These are phyloP conservation scores for Yasuhikotakia modesta DNA, from an alignment of 2,797 vertebrate species.

Conservation along the genomic window DNA sequence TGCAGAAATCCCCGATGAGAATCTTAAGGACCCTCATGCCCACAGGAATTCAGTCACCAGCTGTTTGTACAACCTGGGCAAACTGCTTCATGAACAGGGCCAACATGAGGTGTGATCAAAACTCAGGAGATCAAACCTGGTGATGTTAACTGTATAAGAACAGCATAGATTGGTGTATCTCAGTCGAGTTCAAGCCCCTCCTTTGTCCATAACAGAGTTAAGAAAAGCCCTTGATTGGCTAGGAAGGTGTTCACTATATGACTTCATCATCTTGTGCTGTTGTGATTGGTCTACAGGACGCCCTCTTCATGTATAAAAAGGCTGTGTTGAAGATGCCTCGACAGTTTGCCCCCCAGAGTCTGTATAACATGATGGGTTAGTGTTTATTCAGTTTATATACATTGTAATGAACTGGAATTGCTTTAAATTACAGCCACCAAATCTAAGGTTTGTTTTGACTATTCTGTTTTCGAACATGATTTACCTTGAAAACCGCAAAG, in stretches of 20 bases:
- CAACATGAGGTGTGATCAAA: constrained; percentile 84
- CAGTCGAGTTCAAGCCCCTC: too few species aligned
- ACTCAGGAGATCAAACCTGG: background rate
- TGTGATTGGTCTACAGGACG: constrained; percentile 82
- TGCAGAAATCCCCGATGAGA: constrained; percentile 96
- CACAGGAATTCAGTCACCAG: constrained; percentile 98
- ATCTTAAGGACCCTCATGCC: constrained; percentile 96
- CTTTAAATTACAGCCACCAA: too few species aligned
- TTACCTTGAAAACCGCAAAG: background rate
- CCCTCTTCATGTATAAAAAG: constrained; percentile 91
- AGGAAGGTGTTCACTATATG: constrained; percentile 29
- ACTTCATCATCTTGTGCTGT: background rate
- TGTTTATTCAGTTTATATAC: constrained; percentile 29
- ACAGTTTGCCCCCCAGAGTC: constrained; percentile 97
- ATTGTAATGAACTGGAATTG: too few species aligned
- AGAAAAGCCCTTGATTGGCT: too few species aligned
- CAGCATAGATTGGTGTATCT: too few species aligned
- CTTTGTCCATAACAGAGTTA: too few species aligned
- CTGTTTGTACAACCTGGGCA: constrained; percentile 97
- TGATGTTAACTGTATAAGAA: background rate
- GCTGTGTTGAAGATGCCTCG: constrained; percentile 97
- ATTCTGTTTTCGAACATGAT: background rate
- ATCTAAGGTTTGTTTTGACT: too few species aligned
- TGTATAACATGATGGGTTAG: constrained; percentile 99
- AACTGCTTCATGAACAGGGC: constrained; percentile 94